Percentiles rank a stretch among this genome's conserved stretches.
phyloP scores from a whole-genome alignment of 2,888 invertebrate genomes.

The Saturnia pavonia region DNA sequence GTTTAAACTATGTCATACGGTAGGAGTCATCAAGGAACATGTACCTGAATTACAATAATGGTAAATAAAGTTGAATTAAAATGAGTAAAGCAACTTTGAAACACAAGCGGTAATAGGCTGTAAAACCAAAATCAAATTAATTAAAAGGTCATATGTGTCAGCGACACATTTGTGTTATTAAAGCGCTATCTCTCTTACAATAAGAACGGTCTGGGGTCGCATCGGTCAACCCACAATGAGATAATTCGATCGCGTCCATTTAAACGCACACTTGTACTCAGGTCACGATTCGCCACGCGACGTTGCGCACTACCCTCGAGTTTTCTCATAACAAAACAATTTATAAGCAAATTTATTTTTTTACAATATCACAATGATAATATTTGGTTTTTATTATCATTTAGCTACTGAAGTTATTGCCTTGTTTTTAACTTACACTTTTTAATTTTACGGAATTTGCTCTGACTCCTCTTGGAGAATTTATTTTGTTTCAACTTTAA shows the following conservation, averaged over 20 bases:
- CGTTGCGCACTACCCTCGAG: background rate
- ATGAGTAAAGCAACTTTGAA: background rate
- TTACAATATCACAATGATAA: background rate
- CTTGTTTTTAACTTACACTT: background rate
- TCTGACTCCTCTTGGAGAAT: no score
- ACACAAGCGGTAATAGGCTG: background rate
- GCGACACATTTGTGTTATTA: slow-evolving; percentile 5
- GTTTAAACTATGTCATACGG: no score
- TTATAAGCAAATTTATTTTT: background rate
- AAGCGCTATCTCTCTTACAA: background rate
- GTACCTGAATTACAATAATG: no score
- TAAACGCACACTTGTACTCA: slow-evolving; percentile 12
- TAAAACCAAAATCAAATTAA: background rate
- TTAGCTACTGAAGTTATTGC: background rate
- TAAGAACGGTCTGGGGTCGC: background rate
- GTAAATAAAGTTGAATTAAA: no score
- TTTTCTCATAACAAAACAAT: slow-evolving; percentile 3
- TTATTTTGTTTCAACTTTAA: no score
- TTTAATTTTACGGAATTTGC: background rate
- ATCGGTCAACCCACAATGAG: slow-evolving; percentile 17
- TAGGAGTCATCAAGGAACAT: no score
- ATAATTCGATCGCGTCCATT: slow-evolving; percentile 20
- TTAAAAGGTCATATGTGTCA: background rate
- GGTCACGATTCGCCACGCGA: background rate
- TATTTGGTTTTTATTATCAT: background rate